A percentile compares a stretch with the other conserved stretches of the same genome.
Evolutionary conservation across 2,888 invertebrate genomes (phyloP).

Genomic region (Fragum sueziense): DNA sequence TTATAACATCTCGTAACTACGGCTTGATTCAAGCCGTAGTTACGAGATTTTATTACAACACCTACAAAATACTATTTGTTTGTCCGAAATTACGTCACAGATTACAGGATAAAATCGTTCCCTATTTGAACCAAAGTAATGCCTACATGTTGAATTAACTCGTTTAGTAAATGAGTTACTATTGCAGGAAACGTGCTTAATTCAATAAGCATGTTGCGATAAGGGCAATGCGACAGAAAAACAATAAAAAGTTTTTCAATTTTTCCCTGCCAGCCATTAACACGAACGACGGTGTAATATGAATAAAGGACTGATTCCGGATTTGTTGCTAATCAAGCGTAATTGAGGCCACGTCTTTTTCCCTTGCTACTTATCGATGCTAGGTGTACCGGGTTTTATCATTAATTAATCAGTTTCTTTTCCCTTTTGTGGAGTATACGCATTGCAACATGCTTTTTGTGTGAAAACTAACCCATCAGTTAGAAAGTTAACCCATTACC

Average conservation of each 20-base stretch:
- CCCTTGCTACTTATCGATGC: constrained; percentile 20
- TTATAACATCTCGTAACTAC: too few species aligned
- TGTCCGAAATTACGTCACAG: too few species aligned
- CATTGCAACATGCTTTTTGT: too few species aligned
- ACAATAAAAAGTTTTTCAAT: constrained; percentile 22
- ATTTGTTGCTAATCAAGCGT: constrained; percentile 28
- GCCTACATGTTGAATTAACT: too few species aligned
- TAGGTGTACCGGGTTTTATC: constrained; percentile 22
- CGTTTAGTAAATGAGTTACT: too few species aligned
- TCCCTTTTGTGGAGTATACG: too few species aligned
- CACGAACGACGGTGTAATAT: constrained; percentile 38
- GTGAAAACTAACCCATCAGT: background rate
- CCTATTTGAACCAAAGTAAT: too few species aligned
- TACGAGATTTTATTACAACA: too few species aligned
- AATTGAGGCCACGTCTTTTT: constrained; percentile 13
- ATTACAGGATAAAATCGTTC: too few species aligned
- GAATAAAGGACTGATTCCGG: constrained; percentile 40
- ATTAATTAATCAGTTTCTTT: constrained; percentile 22
- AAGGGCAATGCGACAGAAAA: background rate
- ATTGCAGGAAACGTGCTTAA: background rate
- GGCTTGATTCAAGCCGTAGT: too few species aligned
- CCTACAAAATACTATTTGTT: too few species aligned
- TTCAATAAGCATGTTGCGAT: background rate
- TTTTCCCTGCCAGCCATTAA: constrained; percentile 13
- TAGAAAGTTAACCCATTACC: background rate